Evolutionary conservation across 2,113 vertebrate species (phyloP), one percentile per base, ranked within the genome.

Genomic region (Antigone vipio): DNA sequence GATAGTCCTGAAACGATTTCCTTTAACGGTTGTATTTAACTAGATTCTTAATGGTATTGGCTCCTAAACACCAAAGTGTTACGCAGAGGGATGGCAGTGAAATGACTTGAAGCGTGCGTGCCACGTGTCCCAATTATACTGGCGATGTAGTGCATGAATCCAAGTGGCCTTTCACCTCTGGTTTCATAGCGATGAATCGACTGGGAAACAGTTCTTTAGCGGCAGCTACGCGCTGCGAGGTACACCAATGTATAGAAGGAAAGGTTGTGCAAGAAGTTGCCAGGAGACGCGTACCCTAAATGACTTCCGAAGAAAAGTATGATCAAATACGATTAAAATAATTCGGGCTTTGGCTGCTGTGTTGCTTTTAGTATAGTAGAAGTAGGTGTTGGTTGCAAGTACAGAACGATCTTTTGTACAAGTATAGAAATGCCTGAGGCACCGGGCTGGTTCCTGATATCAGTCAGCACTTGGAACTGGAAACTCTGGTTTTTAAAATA

Each of bases 201-300:
- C 34, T 71, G 66, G 59, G 22, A 56, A 56, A 9, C 8, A 2
- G 32, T 42, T 84, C 53, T 49, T 35, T 1, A 4, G 66, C 3
- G 63, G 49, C 50, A 85, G 40, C 42, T 76, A 6, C 35, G 17
- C 45, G 1, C 20, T 9, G 53, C 0, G 2, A n/a, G 20, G 23
- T 40, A 30, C 3, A 0, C 18, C 5, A 34, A 9, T 11, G 27
- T 34, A 5, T 2, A 5, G 15, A 8, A n/a, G 66, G 58, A 17
- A 29, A 34, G 30, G 49, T 11, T 56, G 82, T 5, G 17, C 68
- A 86, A 40, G 50, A 82, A 50, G 71, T 71, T 90, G 85, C 71
- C 49, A 21, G 52, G 82, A 79, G 60, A 93, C 63, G 66, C 0
- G 1, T 64, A 34, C 42, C 49, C 49, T 12, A 12, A 42, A 20